These are phyloP conservation scores for Cosmia trapezina DNA, from an alignment of 2,888 invertebrate species.

Conservation along the genomic window DNA sequence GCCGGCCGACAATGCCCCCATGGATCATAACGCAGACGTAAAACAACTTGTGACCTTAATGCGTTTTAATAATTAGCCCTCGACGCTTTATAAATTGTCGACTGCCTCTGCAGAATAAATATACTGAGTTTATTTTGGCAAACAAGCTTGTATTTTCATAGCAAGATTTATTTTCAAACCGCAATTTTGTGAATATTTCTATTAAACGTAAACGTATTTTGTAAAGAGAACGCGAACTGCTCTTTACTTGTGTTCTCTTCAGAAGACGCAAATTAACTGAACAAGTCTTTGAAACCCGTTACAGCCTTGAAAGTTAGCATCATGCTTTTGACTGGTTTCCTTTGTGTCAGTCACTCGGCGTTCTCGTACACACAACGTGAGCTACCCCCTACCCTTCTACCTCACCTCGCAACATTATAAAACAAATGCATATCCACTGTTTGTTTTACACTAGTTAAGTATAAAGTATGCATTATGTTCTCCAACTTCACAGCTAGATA, in stretches of 20 bases:
- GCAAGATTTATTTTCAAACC: slow-evolving; percentile 23
- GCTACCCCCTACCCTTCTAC: background rate
- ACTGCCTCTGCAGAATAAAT: slow-evolving; percentile 31
- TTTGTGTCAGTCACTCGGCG: slow-evolving; percentile 43
- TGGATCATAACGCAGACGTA: slow-evolving; percentile 81
- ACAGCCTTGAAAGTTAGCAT: slow-evolving; percentile 32
- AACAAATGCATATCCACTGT: slow-evolving; percentile 27
- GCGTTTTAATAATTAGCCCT: slow-evolving; percentile 87
- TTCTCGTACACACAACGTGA: slow-evolving; percentile 22
- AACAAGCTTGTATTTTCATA: slow-evolving; percentile 30
- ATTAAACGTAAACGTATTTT: slow-evolving; percentile 22
- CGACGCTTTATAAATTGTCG: slow-evolving; percentile 60
- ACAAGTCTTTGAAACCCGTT: slow-evolving; percentile 26
- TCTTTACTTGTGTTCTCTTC: slow-evolving; percentile 32
- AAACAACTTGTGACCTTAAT: slow-evolving; percentile 85
- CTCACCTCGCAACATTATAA: slow-evolving; percentile 8
- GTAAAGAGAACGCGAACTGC: slow-evolving; percentile 32
- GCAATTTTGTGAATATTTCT: slow-evolving; percentile 22
- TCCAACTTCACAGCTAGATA: slow-evolving; percentile 53
- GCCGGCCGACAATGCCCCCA: slow-evolving; percentile 76
- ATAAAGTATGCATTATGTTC: slow-evolving; percentile 43
- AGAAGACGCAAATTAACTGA: slow-evolving; percentile 36
- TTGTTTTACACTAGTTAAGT: slow-evolving; percentile 28
- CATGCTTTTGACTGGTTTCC: slow-evolving; percentile 30
- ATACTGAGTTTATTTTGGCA: slow-evolving; percentile 34